Evolutionary conservation across 1,140 invertebrate species (phyloP).

Genomic region (Zaprionus vittiger): DNA sequence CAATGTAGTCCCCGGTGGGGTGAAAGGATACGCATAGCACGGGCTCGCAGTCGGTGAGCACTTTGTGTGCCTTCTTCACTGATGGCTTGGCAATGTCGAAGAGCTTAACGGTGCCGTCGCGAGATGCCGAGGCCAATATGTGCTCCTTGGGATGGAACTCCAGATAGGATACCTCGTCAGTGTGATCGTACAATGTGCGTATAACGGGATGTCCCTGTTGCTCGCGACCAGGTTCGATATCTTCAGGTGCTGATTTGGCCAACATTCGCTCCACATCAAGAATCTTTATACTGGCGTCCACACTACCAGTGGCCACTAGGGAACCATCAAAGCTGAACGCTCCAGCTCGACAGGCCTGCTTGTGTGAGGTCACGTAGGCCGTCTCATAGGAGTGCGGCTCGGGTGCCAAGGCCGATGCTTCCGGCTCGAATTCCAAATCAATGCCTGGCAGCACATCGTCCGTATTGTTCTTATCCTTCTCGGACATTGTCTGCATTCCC

Average conservation of each 20-base stretch:
- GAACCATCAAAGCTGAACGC: slow-evolving; percentile 98
- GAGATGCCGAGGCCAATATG: slow-evolving; percentile 96
- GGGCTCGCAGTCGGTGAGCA: slow-evolving; percentile 95
- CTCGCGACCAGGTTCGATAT: slow-evolving; percentile 91
- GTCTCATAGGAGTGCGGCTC: slow-evolving; percentile 98
- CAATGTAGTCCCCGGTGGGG: slow-evolving; percentile 96
- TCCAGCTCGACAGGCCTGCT: slow-evolving; percentile 96
- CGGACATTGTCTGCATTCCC: slow-evolving; percentile 94
- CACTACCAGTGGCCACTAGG: slow-evolving; percentile 98
- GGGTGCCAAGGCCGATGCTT: slow-evolving; percentile 94
- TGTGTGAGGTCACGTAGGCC: slow-evolving; percentile 99
- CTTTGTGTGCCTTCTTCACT: slow-evolving; percentile 98
- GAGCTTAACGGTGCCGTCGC: slow-evolving; percentile 96
- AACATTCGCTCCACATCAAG: slow-evolving; percentile 99
- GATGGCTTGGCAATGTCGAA: slow-evolving; percentile 99
- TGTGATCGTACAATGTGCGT: slow-evolving; percentile 98
- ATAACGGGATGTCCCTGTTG: slow-evolving; percentile 98
- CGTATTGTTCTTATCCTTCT: slow-evolving; percentile 88
- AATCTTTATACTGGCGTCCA: slow-evolving; percentile 99
- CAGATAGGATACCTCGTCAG: slow-evolving; percentile 98
- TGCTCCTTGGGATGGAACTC: slow-evolving; percentile 98
- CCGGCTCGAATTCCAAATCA: slow-evolving; percentile 98
- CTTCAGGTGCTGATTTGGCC: slow-evolving; percentile 95
- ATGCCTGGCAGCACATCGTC: slow-evolving; percentile 91
- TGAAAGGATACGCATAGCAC: slow-evolving; percentile 96